Base-by-base conservation (phyloP, 1,140 invertebrate species). In the Lepidurus couesii region DNA sequence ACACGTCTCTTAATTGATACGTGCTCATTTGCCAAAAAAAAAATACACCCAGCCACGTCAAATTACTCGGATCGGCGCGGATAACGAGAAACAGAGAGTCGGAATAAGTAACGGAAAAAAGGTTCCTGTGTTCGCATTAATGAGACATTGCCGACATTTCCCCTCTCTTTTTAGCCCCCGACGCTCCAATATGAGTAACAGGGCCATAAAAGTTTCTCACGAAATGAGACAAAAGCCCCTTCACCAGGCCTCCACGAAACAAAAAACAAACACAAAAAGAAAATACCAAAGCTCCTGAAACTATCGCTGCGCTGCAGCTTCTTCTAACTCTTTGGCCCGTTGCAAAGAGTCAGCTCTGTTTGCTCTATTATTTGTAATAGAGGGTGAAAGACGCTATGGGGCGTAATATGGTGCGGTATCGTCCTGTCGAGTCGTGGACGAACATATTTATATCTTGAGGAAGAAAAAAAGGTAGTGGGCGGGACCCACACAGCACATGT, bases 1-100 rank as follows among this genome's bases (percentile, higher is more conserved):
- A 65, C 53, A 65, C 53, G 53, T 9, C 53, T 65, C 53, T 65
- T 65, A 65, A 65, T 65, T 65, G 53, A 65, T 65, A 65, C 53
- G 53, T 65, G 53, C 53, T 65, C 53, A 21, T 65, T 65, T 65
- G 53, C 16, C n/a, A 65, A 65, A 65, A 65, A 65, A 65, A 13
- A 65, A n/a, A 21, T 16, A 21, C 53, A 65, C 53, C 16, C 8
- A 13, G 6, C 16, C 53, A 65, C 21, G 53, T 13, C 53, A 65
- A 65, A 65, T 65, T 13, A 65, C 53, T 65, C 53, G 53, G 53
- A 65, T 65, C 53, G 53, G 53, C n/a, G 53, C 21, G 53, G 53
- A 65, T 65, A 65, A 65, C 53, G 53, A 65, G 53, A 65, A 65
- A 65, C 53, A 65, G 21, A 65, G 53, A 65, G 16, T 21, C 53